These are phyloP conservation scores for Latrodectus geometricus DNA, from an alignment of 1,140 invertebrate genomes.

Conservation along the genomic window DNA sequence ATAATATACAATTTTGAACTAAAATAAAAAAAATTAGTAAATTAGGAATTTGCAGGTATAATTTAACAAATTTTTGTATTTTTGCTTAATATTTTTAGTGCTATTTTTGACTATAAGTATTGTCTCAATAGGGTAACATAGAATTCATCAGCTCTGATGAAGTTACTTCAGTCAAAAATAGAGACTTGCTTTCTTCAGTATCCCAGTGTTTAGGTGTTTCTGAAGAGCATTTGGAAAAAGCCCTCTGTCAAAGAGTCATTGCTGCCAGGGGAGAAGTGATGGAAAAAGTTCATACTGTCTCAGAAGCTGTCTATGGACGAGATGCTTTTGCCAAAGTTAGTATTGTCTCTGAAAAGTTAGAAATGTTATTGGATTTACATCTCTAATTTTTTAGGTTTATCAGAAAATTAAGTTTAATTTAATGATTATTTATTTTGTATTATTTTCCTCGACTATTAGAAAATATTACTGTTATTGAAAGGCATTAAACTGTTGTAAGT, in stretches of 20 bases:
- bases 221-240: conserved; percentile 78
- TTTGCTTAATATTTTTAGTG: not conserved
- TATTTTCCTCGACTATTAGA: too few relatives aligned
- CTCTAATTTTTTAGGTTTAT: too few relatives aligned
- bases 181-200: conserved; percentile 75
- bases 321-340: conserved; percentile 90
- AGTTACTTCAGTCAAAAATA: conserved; percentile 75
- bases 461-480: too few relatives aligned
- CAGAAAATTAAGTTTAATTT: too few relatives aligned
- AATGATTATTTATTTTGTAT: too few relatives aligned
- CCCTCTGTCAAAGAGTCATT: conserved; percentile 88
- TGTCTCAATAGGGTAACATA: conserved; percentile 40
- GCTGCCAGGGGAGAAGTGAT: conserved; percentile 94
- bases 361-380: too few relatives aligned
- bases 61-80: too few relatives aligned
- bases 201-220: conserved; percentile 81
- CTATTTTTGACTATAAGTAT: not conserved
- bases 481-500: too few relatives aligned
- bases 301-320: conserved; percentile 88
- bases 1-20: too few relatives aligned
- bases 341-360: not conserved
- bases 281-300: conserved; percentile 87
- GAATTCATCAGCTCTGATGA: conserved; percentile 55
- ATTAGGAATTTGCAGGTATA: too few relatives aligned
- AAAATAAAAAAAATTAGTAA: too few relatives aligned